Percentiles rank a stretch among this genome's conserved stretches.
Conservation (phyloP, 2,888 invertebrate genomes). For the Meganola albula region DNA sequence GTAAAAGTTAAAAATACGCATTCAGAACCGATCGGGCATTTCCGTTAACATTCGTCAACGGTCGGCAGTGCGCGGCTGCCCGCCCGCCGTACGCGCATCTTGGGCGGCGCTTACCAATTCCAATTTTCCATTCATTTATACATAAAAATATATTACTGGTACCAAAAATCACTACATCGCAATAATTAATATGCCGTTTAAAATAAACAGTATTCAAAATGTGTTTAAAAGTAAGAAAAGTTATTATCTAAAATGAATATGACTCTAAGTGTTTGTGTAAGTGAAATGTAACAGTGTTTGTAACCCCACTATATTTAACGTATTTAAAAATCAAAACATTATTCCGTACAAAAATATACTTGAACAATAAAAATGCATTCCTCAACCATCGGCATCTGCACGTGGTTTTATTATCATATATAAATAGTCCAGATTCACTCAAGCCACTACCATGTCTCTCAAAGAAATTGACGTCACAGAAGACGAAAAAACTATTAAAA, state of each 20-base stretch:
- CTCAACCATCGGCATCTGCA: slow-evolving; percentile 51
- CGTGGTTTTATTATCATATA: slow-evolving; percentile 63
- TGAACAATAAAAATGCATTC: slow-evolving; percentile 58
- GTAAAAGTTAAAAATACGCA: slow-evolving; percentile 63
- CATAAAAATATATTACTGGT: too few relatives aligned
- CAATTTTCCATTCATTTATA: too few relatives aligned
- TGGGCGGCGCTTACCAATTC: slow-evolving; percentile 57
- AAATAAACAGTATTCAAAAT: too few relatives aligned
- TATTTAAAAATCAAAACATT: too few relatives aligned
- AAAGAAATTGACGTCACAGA: slow-evolving; percentile 48
- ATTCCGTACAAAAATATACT: too few relatives aligned
- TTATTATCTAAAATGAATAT: slow-evolving; percentile 10
- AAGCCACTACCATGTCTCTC: slow-evolving; percentile 53
- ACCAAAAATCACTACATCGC: too few relatives aligned
- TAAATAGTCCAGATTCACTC: slow-evolving; percentile 54
- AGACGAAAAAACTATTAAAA: slow-evolving; percentile 25
- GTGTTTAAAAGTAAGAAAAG: too few relatives aligned
- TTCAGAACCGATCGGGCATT: slow-evolving; percentile 55
- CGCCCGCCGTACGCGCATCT: slow-evolving; percentile 58
- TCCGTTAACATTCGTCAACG: slow-evolving; percentile 38
- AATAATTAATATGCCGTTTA: too few relatives aligned
- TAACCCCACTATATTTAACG: too few relatives aligned
- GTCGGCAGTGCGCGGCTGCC: slow-evolving; percentile 54
- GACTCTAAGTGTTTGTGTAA: slow-evolving; percentile 19
- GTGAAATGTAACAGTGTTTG: slow-evolving; percentile 17